Evolutionary conservation across 1,140 invertebrate genomes (phyloP).

Genomic region (Yoshiicerus persimilis): DNA sequence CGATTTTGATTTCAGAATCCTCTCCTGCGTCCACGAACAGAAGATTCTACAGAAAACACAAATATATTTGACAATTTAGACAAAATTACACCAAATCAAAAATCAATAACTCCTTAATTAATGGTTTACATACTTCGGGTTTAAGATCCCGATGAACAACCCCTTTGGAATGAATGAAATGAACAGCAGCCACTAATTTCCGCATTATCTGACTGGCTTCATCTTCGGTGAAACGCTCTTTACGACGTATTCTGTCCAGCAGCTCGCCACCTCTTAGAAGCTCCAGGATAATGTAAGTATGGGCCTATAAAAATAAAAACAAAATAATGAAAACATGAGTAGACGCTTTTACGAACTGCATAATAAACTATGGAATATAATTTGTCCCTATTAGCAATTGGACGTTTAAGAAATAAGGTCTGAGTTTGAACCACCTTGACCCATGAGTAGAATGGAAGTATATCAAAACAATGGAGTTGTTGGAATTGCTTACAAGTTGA

Average conservation of each 20-base stretch:
- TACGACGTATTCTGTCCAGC: conserved; percentile 65
- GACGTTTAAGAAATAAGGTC: neutral
- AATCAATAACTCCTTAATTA: neutral
- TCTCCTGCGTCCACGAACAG: conserved; percentile 66
- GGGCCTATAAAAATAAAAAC: conserved; percentile 53
- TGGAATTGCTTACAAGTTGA: neutral
- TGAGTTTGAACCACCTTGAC: neutral
- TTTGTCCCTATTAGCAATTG: neutral
- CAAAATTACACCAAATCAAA: neutral
- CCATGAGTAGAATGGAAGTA: neutral
- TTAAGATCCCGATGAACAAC: conserved; percentile 89
- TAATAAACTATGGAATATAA: no score
- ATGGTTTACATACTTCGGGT: conserved; percentile 66
- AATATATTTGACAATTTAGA: no score
- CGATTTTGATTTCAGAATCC: conserved; percentile 73
- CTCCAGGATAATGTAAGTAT: conserved; percentile 85
- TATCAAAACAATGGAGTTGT: neutral
- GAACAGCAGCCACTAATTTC: conserved; percentile 77
- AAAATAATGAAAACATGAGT: no score
- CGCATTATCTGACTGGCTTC: conserved; percentile 70
- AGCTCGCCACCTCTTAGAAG: conserved; percentile 84
- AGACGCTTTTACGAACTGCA: no score
- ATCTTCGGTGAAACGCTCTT: conserved; percentile 68
- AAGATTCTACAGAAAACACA: conserved; percentile 62
- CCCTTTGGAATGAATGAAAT: conserved; percentile 76